These are phyloP conservation scores for Protula sp. DNA, from an alignment of 2,888 invertebrate species.

Conservation along the genomic window DNA sequence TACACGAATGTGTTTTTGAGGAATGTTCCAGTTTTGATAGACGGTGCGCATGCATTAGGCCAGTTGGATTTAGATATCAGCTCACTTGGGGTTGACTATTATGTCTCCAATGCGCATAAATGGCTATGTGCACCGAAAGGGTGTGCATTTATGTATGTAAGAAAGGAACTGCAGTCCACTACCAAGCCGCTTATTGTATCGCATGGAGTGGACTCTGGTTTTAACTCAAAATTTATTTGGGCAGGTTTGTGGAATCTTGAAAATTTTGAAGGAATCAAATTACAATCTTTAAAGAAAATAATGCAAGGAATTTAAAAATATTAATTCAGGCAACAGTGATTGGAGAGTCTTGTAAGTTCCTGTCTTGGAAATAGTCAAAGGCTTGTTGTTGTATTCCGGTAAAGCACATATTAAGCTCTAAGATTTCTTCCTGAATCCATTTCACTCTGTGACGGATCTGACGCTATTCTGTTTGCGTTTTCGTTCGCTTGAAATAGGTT, in stretches of 20 bases:
- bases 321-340: neutral
- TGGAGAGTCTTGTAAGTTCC: too few relatives aligned
- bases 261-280: too few relatives aligned
- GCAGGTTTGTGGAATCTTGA: conserved; percentile 31
- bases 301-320: too few relatives aligned
- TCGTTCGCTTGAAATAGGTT: too few relatives aligned
- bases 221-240: conserved; percentile 51
- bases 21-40: conserved; percentile 40
- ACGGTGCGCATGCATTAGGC: conserved; percentile 51
- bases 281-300: too few relatives aligned
- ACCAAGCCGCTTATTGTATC: conserved; percentile 45
- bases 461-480: too few relatives aligned
- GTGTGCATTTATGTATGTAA: conserved; percentile 45
- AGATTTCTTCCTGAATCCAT: too few relatives aligned
- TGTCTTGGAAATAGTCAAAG: too few relatives aligned
- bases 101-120: conserved; percentile 49
- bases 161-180: conserved; percentile 28
- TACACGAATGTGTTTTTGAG: too few relatives aligned
- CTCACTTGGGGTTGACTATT: conserved; percentile 38
- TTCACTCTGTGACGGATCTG: too few relatives aligned
- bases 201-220: conserved; percentile 50
- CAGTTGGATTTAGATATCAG: conserved; percentile 25
- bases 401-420: too few relatives aligned
- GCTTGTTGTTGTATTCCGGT: neutral
- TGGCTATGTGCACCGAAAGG: conserved; percentile 51